phyloP scores from a whole-genome alignment of 2,888 invertebrate genomes.

The Caenorhabditis sinica region DNA sequence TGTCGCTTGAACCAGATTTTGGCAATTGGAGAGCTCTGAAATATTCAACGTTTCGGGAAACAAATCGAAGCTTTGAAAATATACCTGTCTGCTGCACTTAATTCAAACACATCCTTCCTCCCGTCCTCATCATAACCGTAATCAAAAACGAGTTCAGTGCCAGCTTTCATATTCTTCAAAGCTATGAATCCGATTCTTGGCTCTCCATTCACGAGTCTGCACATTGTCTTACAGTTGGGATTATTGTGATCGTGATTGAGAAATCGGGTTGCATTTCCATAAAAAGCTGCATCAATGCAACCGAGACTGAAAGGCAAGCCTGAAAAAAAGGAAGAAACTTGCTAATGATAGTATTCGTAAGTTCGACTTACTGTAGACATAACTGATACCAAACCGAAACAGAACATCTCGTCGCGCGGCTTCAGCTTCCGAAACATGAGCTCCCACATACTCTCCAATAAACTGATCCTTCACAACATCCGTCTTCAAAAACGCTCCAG shows the following conservation, averaged over 20 bases:
- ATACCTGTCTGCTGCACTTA: background rate
- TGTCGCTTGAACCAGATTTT: too few species aligned
- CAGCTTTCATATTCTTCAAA: background rate
- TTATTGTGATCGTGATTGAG: background rate
- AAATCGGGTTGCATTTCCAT: too few species aligned
- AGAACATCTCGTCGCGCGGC: background rate
- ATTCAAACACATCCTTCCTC: background rate
- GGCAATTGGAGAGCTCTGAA: too few species aligned
- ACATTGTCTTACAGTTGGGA: background rate
- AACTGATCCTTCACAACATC: background rate
- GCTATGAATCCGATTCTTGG: background rate
- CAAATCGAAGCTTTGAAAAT: background rate
- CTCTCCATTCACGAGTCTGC: background rate
- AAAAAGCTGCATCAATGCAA: too few species aligned
- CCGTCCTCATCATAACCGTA: background rate
- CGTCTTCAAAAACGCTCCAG: background rate
- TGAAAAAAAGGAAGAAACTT: too few species aligned
- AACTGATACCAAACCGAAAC: background rate
- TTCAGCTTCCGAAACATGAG: background rate
- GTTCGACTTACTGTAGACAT: background rate
- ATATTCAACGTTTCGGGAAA: too few species aligned
- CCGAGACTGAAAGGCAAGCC: too few species aligned
- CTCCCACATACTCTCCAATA: background rate
- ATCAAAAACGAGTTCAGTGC: background rate
- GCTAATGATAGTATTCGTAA: background rate